These are phyloP conservation scores for Pygmarrhopalites habei DNA, from an alignment of 1,140 invertebrate genomes.

Conservation along the genomic window DNA sequence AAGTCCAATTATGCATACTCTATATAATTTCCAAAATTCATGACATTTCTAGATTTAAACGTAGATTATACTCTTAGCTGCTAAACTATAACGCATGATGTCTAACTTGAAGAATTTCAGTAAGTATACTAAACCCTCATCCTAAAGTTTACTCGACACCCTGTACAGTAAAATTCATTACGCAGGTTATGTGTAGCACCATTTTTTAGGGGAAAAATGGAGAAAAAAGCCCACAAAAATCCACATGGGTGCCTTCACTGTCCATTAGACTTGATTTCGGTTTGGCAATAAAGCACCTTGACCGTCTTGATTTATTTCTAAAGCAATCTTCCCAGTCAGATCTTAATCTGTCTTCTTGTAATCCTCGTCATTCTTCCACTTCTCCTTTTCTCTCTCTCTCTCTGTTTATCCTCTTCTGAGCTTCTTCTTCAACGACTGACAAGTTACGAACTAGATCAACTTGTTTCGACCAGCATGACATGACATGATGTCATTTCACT, in stretches of 20 bases:
- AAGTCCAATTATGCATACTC: too few species aligned
- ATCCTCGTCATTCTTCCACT: background rate
- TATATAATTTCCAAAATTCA: too few species aligned
- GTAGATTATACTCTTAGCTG: too few species aligned
- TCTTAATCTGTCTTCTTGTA: conserved; percentile 2
- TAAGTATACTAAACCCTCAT: too few species aligned
- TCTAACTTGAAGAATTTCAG: too few species aligned
- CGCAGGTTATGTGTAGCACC: too few species aligned
- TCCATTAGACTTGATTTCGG: background rate
- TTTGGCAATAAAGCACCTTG: conserved; percentile 1
- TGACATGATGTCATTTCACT: background rate
- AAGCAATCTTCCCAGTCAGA: background rate
- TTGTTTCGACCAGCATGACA: conserved; percentile 1
- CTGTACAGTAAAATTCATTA: too few species aligned
- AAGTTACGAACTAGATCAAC: conserved; percentile 4
- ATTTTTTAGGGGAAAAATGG: background rate
- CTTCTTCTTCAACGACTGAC: too few species aligned
- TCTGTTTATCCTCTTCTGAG: background rate
- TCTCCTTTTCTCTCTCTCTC: background rate
- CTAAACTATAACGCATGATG: too few species aligned
- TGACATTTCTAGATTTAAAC: too few species aligned
- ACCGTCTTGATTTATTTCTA: background rate
- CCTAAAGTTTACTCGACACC: too few species aligned
- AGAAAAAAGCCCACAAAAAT: conserved; percentile 20
- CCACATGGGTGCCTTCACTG: conserved; percentile 13